Evolutionary conservation across 2,888 invertebrate genomes (phyloP).

Genomic region (Halictus quadricinctus): DNA sequence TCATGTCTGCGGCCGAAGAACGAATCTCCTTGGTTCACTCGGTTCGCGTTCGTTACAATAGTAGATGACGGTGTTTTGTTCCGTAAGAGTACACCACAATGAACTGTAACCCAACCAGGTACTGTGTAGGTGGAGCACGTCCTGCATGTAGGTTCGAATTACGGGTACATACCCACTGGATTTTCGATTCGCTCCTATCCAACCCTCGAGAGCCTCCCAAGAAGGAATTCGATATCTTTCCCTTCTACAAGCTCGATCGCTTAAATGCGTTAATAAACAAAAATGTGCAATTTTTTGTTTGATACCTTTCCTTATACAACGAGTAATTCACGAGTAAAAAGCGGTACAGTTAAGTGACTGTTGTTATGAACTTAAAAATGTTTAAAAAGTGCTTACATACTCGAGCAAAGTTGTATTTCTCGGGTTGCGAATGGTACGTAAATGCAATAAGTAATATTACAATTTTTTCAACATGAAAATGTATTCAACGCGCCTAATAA

Average conservation of each 20-base stretch:
- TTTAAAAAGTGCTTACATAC: no score
- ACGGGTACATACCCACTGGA: slow-evolving; percentile 47
- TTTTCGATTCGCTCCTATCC: slow-evolving; percentile 64
- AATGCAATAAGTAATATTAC: no score
- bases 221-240: slow-evolving; percentile 56
- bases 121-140: slow-evolving; percentile 51
- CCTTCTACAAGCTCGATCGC: slow-evolving; percentile 48
- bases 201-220: slow-evolving; percentile 41
- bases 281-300: background rate
- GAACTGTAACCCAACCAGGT: slow-evolving; percentile 69
- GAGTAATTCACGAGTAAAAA: no score
- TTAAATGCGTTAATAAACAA: slow-evolving; percentile 13
- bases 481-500: no score
- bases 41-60: slow-evolving; percentile 53
- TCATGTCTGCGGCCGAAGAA: slow-evolving; percentile 30
- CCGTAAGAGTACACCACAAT: slow-evolving; percentile 75
- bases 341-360: no score
- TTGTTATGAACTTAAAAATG: no score
- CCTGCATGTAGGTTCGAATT: slow-evolving; percentile 54
- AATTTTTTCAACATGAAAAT: no score
- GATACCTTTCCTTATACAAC: no score
- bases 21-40: slow-evolving; percentile 27
- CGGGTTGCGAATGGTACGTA: no score
- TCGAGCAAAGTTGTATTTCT: no score
- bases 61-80: slow-evolving; percentile 62